A percentile compares a stretch with the other conserved stretches of the same genome.
Conservation (phyloP, 2,888 invertebrate species). For the Epinotia demarniana region DNA sequence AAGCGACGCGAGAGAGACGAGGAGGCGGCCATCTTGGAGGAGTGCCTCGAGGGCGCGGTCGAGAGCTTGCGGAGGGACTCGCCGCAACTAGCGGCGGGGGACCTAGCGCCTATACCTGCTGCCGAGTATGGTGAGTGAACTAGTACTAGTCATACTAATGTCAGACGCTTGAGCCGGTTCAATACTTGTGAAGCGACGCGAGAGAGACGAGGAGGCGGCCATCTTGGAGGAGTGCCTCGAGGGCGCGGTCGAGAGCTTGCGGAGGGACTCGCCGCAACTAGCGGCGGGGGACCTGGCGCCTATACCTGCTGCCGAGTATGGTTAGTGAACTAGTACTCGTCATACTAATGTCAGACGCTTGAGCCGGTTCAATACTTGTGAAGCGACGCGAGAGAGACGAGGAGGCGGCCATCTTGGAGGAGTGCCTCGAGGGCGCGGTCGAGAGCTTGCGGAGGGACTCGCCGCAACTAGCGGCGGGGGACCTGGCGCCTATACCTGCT, state of each 20-base stretch:
- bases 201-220: too few relatives aligned
- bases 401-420: conserved; percentile 63
- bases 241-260: conserved; percentile 35
- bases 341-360: conserved; percentile 51
- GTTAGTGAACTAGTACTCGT: not conserved
- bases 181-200: too few relatives aligned
- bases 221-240: too few relatives aligned
- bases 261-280: not conserved
- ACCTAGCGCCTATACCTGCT: not conserved
- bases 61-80: conserved; percentile 3
- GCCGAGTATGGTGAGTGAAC: not conserved
- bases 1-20: conserved; percentile 52
- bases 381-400: conserved; percentile 52
- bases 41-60: conserved; percentile 52
- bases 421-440: conserved; percentile 52
- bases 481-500: not conserved
- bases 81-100: not conserved
- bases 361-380: conserved; percentile 62
- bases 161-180: too few relatives aligned
- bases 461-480: not conserved
- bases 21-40: conserved; percentile 63
- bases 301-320: not conserved
- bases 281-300: not conserved
- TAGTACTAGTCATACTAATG: too few relatives aligned
- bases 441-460: conserved; percentile 3